Base-by-base conservation (phyloP, 53 echinoderm and acorn worm genomes). In the Temnopleurus reevesii region DNA sequence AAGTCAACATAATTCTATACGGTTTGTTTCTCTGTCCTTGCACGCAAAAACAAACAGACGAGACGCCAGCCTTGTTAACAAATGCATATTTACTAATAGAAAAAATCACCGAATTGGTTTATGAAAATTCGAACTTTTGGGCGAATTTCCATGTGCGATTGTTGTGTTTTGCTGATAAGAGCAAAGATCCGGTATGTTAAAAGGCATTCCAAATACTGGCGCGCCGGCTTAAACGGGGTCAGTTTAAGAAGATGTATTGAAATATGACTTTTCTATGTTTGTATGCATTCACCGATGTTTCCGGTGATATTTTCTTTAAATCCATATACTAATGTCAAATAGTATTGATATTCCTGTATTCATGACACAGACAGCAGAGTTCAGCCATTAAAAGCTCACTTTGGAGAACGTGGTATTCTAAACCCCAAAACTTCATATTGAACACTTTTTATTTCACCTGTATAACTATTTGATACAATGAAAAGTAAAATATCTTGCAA, bases 31-130 rank as follows among this genome's bases (percentile, higher is more conserved):
- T 41, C 38, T 27, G 71, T 36, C 71, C 41, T 71, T 71, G 71
- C 71, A 71, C 41, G 71, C 41, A 71, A 71, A 63, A 71, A 71
- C 71, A 71, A 41, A 38, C 71, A 71, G n/a, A 41, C 2, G 71
- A 71, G 71, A 71, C 71, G 71, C 71, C 71, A 71, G 41, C 71
- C 71, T 38, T 71, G 21, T 71, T 71, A 63, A 71, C 36, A 71
- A 71, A 71, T 38, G 63, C 35, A 38, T 41, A 71, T 71, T 71
- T 38, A 71, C 71, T 19, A 23, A 71, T 71, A 15, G 41, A n/a
- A n/a, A 65, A n/a, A n/a, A 21, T 8, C 41, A 12, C 43, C 4
- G 71, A 71, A 17, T 41, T n/a, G 41, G 41, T n/a, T n/a, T 36
- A 71, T 38, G 4, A n/a, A n/a, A n/a, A 41, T 41, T n/a, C 7